Evolutionary conservation across 2,113 vertebrate species (phyloP).

Genomic region (Panthera uncia): DNA sequence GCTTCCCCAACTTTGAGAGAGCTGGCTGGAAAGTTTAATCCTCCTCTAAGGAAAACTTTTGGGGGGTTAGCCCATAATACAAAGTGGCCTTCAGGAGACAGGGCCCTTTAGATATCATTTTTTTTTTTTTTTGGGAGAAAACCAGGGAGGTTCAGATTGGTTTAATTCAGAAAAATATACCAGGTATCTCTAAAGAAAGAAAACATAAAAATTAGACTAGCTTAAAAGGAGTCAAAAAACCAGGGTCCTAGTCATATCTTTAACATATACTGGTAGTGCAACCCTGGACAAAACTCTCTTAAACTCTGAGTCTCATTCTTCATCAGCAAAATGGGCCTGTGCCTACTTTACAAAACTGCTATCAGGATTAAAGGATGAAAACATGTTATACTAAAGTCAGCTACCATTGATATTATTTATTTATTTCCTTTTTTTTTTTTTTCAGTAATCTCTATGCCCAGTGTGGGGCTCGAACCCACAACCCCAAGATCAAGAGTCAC

Average conservation of each 20-base stretch:
- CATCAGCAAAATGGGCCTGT: not conserved
- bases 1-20: not conserved
- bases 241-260: not conserved
- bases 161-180: not conserved
- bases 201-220: not conserved
- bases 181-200: not conserved
- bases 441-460: not conserved
- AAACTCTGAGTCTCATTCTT: not conserved
- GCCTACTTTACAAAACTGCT: not conserved
- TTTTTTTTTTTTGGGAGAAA: not conserved
- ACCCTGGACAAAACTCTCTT: not conserved
- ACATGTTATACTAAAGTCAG: not conserved
- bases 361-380: not conserved
- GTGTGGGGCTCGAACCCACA: not conserved
- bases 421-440: not conserved
- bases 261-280: not conserved
- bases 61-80: not conserved
- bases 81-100: not conserved
- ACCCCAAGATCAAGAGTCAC: not conserved
- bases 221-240: not conserved
- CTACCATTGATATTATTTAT: not conserved
- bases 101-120: not conserved
- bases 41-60: not conserved
- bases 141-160: not conserved
- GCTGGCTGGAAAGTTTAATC: not conserved